A percentile compares a stretch with the other conserved stretches of the same genome.
Evolutionary conservation across 92 coral and sea anemone species (phyloP).

Genomic region (Siderastrea radians): DNA sequence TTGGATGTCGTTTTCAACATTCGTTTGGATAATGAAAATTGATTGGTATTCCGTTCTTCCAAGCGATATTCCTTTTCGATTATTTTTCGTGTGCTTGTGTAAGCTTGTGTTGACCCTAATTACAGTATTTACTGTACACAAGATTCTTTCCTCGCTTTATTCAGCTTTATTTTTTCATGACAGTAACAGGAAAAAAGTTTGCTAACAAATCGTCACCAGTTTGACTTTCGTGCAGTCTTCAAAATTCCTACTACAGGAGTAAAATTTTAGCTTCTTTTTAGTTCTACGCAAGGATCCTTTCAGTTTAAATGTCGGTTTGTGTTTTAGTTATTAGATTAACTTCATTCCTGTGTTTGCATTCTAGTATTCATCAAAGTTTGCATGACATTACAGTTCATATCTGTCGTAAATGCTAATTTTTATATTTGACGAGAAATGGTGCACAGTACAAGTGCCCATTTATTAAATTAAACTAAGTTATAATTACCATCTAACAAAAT

Average conservation of each 20-base stretch:
- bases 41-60: background rate
- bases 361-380: background rate
- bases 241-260: background rate
- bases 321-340: background rate
- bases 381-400: slow-evolving; percentile 19
- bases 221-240: background rate
- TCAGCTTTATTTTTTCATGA: background rate
- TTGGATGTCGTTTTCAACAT: background rate
- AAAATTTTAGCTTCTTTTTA: background rate
- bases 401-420: slow-evolving; percentile 34
- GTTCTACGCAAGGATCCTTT: background rate
- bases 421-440: background rate
- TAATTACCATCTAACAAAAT: background rate
- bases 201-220: background rate
- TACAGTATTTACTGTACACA: slow-evolving; percentile 33
- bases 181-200: background rate
- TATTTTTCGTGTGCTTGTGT: background rate
- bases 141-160: slow-evolving; percentile 13
- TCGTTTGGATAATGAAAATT: background rate
- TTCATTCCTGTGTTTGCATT: slow-evolving; percentile 1
- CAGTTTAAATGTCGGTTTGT: background rate
- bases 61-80: background rate
- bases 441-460: background rate
- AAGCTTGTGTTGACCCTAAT: slow-evolving; percentile 20
- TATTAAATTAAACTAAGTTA: background rate